Conservation (phyloP, 2,113 vertebrate species). For the Beaufortia kweichowensis region DNA sequence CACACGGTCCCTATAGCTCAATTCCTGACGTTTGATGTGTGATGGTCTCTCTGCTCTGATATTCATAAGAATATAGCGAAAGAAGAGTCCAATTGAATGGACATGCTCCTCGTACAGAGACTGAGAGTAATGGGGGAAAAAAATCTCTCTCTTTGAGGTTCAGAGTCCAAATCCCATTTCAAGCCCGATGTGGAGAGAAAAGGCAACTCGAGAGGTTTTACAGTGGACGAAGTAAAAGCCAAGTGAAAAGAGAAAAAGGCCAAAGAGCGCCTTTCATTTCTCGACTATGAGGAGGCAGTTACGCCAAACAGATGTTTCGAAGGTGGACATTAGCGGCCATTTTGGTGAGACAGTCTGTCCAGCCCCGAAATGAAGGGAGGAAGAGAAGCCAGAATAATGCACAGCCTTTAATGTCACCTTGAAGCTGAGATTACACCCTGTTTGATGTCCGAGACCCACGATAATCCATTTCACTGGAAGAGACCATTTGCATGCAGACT, state of each 20-base stretch:
- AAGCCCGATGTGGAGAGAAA: slow-evolving; percentile 92
- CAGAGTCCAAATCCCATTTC: slow-evolving; percentile 75
- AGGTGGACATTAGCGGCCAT: slow-evolving; percentile 89
- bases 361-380: slow-evolving; percentile 89
- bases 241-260: slow-evolving; percentile 77
- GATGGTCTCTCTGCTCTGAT: slow-evolving; percentile 39
- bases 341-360: slow-evolving; percentile 87
- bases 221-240: slow-evolving; percentile 74
- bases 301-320: slow-evolving; percentile 76
- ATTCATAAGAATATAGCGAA: slow-evolving; percentile 43
- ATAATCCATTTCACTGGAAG: slow-evolving; percentile 70
- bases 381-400: slow-evolving; percentile 81
- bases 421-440: slow-evolving; percentile 98
- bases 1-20: slow-evolving; percentile 26
- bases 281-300: slow-evolving; percentile 68
- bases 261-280: slow-evolving; percentile 75
- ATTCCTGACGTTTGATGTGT: slow-evolving; percentile 29
- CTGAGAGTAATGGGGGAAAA: slow-evolving; percentile 49
- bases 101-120: slow-evolving; percentile 74
- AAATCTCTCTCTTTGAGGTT: slow-evolving; percentile 56
- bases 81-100: slow-evolving; percentile 69
- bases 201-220: slow-evolving; percentile 67
- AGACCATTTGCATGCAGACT: slow-evolving; percentile 68
- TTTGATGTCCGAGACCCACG: slow-evolving; percentile 70
- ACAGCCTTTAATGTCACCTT: slow-evolving; percentile 85